phyloP scores from a whole-genome alignment of 2,113 vertebrate species.

The Xerus inauris region DNA sequence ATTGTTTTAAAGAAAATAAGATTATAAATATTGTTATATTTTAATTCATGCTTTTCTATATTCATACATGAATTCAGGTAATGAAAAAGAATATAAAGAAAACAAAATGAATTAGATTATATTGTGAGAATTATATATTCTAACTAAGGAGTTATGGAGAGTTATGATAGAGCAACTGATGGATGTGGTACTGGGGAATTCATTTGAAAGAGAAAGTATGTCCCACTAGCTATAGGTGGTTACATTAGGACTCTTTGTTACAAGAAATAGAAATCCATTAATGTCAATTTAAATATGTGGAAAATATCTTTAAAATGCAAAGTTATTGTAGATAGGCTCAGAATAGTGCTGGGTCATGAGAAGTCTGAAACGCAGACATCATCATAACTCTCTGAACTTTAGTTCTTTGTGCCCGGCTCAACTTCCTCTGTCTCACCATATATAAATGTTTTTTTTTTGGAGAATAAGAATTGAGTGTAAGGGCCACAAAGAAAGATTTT shows the following conservation, averaged over 20 bases:
- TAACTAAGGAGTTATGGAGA: background rate
- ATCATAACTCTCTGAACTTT: background rate
- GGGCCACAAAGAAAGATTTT: background rate
- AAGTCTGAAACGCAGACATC: background rate
- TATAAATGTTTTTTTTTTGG: background rate
- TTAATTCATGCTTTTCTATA: background rate
- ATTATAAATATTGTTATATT: background rate
- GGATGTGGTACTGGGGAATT: background rate
- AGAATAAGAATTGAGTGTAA: background rate
- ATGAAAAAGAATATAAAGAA: background rate
- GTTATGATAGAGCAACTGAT: fast-evolving
- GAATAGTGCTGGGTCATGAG: background rate
- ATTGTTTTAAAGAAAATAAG: background rate
- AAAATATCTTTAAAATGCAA: background rate
- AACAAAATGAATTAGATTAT: background rate
- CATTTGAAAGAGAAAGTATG: background rate
- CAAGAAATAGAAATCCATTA: background rate
- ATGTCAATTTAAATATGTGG: background rate
- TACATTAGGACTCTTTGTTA: background rate
- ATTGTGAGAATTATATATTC: background rate
- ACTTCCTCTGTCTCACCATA: background rate
- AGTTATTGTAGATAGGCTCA: background rate
- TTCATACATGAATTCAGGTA: background rate
- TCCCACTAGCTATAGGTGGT: background rate
- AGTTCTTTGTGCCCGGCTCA: background rate